Base-by-base conservation (phyloP, 1,140 invertebrate genomes). In the Tetramorium alpestre region DNA sequence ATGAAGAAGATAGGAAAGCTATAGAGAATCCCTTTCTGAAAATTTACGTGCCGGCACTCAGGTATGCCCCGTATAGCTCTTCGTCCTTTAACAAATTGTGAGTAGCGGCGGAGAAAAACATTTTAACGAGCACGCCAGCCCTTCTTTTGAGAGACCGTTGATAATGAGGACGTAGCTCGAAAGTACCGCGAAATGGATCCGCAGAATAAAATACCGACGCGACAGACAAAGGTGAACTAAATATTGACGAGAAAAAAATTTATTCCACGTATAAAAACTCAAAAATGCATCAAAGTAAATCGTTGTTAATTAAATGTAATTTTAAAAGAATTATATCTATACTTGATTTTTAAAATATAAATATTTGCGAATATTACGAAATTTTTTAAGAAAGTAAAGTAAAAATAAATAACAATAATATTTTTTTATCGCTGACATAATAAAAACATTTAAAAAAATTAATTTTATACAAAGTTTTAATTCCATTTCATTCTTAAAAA, bases 31-130 rank as follows among this genome's bases (percentile, higher is more conserved):
- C 89, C 93, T 93, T 93, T 91, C 85, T 56, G 88, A 89, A 93
- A 93, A 90, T 91, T 90, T 85, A 84, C 82, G 80, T 90, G 87
- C 77, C 85, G 78, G 85, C 72, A 64, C 82, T 67, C 86, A 87
- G 88, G 70, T 90, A 91, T 73, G 72, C 58, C 73, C 67, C 88
- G 69, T 60, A 77, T 70, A 88, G 86, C 33, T 44, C 86, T 72
- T 67, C 73, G 88, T 49, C 49, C 91, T 89, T 87, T 88, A 90
- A 91, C 92, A 93, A 93, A 93, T 93, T 93, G 92, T 90, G 85
- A 89, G 72, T 77, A 73, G 72, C 69, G 64, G 65, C 73, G 69
- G 85, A 90, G 89, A 90, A 92, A 90, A 93, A 92, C 89, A 85
- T 87, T 93, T 92, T 93, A 93, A 93, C 92, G 89, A 92, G 91